Base-by-base conservation (phyloP, 2,888 invertebrate genomes). In the Leptinotarsa juncta region DNA sequence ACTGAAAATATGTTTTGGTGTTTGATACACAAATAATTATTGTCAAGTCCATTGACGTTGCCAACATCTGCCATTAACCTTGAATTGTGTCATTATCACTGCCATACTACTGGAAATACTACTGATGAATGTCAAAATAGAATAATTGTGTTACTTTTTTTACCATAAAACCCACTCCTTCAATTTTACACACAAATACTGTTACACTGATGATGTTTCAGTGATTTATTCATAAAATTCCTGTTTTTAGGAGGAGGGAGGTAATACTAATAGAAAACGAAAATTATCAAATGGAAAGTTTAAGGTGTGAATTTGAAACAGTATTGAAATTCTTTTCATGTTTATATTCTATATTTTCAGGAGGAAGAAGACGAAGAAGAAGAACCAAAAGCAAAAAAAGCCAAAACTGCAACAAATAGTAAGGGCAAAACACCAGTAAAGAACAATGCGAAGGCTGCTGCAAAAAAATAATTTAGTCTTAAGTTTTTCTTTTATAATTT, bases 361-460 rank as follows among this genome's bases (percentile, higher is more conserved):
- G 90, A 91, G 83, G 90, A 90, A 75, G 93, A 93, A 72, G 93
- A 93, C 26, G 94, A 94, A 78, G 94, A 94, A 26, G 94, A 93
- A 57, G 93, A 93, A 88, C 93, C 94, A 83, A 94, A 95, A 89
- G 83, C 83, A 78, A 93, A 93, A 88, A 95, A 95, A 89, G 93
- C 94, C 85, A 91, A 93, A 88, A 94, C 94, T 89, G 89, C 93
- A 87, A 91, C 92, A 83, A 93, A 92, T 88, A 92, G 92, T 84
- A 93, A 93, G 89, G 93, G 92, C 85, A 93, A 93, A 89, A 89
- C 91, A 75, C 89, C 92, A 74, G 91, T 92, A 82, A 90, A 88
- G 82, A 88, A 86, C 79, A 85, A 85, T 74, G 81, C 82, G 83
- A 92, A 93, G 88, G 94, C 94, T 91, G 50, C 51, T 20, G 72